A percentile compares a stretch with the other conserved stretches of the same genome.
Evolutionary conservation across 2,888 invertebrate species (phyloP).

Genomic region (Melanotus villosus): DNA sequence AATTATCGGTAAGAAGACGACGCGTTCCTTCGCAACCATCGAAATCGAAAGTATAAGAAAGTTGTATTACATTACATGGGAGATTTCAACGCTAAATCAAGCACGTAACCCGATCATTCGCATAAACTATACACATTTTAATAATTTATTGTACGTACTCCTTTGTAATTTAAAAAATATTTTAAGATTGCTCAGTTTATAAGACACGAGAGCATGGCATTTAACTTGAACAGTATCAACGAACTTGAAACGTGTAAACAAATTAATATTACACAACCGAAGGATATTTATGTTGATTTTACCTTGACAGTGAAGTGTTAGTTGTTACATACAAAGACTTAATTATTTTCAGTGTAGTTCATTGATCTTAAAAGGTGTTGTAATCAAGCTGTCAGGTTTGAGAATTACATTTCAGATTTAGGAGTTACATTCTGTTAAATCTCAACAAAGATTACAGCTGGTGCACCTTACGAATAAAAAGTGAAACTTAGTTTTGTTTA

Average conservation of each 20-base stretch:
- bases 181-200: too few species aligned
- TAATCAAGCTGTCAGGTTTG: background rate
- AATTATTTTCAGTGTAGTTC: slow-evolving; percentile 5
- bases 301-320: slow-evolving; percentile 12
- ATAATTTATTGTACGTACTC: too few species aligned
- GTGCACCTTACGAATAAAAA: slow-evolving; percentile 2
- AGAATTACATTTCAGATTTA: too few species aligned
- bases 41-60: slow-evolving; percentile 14
- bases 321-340: slow-evolving; percentile 6
- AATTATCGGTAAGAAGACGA: background rate
- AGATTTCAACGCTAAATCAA: slow-evolving; percentile 4
- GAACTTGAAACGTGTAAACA: background rate
- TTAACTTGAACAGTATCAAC: background rate
- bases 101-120: background rate
- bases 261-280: background rate
- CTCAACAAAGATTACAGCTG: too few species aligned
- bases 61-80: background rate
- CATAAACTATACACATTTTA: slow-evolving; percentile 2
- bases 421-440: too few species aligned
- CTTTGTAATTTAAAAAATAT: too few species aligned
- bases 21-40: background rate
- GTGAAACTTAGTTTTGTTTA: background rate
- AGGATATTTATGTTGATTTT: slow-evolving; percentile 10
- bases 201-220: too few species aligned
- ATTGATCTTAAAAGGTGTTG: slow-evolving; percentile 1